These are phyloP conservation scores for Buphagus erythrorhynchus DNA, from an alignment of 2,797 vertebrate genomes.

Conservation along the genomic window DNA sequence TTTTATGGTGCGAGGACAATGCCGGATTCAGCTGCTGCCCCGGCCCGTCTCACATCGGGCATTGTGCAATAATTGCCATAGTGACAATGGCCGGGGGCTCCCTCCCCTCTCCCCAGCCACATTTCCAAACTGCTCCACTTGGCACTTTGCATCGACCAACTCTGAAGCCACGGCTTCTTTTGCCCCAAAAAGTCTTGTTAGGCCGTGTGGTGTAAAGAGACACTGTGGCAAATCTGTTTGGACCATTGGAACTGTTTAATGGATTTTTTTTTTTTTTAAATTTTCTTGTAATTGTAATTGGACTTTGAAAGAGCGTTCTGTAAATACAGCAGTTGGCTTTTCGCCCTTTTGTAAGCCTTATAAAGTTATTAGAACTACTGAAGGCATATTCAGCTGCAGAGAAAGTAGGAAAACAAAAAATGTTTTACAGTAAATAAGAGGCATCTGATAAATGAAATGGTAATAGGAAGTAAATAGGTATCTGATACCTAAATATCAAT, in stretches of 20 bases:
- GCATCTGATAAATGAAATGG: not conserved
- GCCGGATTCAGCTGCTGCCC: slow-evolving; percentile 82
- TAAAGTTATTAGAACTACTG: not conserved
- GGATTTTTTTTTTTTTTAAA: not conserved
- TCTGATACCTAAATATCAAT: not conserved
- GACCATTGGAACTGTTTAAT: slow-evolving; percentile 8
- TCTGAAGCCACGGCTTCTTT: slow-evolving; percentile 65
- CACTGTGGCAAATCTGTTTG: slow-evolving; percentile 57
- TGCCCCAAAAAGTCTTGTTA: not conserved
- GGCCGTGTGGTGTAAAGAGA: slow-evolving; percentile 31
- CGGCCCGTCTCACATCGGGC: slow-evolving; percentile 73
- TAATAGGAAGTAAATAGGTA: not conserved
- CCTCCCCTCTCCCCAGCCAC: not conserved
- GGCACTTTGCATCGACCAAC: slow-evolving; percentile 71
- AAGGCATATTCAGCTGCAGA: not conserved
- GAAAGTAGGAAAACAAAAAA: not conserved
- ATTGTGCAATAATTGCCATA: slow-evolving; percentile 75
- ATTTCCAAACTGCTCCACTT: slow-evolving; percentile 52
- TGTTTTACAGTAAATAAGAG: not conserved
- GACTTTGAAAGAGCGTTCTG: not conserved
- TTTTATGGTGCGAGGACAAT: slow-evolving; percentile 86
- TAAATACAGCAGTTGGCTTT: not conserved
- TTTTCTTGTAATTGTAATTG: slow-evolving; percentile 42
- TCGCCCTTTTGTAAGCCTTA: not conserved
- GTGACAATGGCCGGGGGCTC: slow-evolving; percentile 69